Percentiles rank a stretch among this genome's conserved stretches.
phyloP scores from a whole-genome alignment of 2,113 vertebrate species.

The Bolborhynchus lineola region DNA sequence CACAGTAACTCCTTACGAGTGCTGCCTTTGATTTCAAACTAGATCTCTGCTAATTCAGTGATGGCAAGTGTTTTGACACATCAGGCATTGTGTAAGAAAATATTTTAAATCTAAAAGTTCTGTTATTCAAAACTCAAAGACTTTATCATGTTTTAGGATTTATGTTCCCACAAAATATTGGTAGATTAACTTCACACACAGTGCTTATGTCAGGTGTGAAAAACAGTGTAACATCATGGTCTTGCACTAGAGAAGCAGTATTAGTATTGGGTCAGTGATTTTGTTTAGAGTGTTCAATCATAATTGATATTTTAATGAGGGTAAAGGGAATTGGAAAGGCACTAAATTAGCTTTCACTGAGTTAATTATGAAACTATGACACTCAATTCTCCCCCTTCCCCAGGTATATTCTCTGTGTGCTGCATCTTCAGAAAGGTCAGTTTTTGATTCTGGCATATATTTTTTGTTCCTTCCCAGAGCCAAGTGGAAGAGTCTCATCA shows the following conservation, averaged over 20 bases:
- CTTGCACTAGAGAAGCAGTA: not conserved
- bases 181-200: not conserved
- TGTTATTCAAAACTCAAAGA: not conserved
- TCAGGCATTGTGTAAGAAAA: not conserved
- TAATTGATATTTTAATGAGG: not conserved
- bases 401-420: not conserved
- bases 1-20: not conserved
- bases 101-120: not conserved
- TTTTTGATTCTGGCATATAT: not conserved
- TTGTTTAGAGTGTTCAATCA: not conserved
- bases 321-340: not conserved
- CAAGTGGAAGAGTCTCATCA: not conserved
- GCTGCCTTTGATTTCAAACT: not conserved
- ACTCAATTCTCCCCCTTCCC: fast-evolving
- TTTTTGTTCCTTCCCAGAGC: not conserved
- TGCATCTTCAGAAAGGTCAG: not conserved
- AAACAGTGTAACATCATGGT: not conserved
- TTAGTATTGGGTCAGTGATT: not conserved
- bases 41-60: not conserved
- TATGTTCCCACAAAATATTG: not conserved
- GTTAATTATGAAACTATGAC: not conserved
- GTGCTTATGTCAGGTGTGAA: not conserved
- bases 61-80: not conserved
- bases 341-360: not conserved
- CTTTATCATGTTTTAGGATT: not conserved